phyloP scores from a whole-genome alignment of 1,140 invertebrate species.

The Arion vulgaris region DNA sequence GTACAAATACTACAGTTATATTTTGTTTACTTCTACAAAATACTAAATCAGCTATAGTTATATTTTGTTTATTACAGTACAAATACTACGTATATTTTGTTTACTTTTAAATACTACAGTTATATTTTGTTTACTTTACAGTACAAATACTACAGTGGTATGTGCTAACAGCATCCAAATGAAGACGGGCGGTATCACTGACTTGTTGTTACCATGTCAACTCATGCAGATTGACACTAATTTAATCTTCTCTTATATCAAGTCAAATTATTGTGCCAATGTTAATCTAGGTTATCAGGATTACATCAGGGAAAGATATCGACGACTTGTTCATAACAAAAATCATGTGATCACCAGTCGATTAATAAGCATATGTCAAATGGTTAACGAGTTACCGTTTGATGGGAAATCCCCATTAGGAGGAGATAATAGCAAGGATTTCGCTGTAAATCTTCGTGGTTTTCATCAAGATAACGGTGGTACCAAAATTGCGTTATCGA shows the following conservation, averaged over 20 bases:
- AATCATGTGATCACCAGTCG: neutral
- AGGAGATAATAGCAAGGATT: neutral
- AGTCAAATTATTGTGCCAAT: neutral
- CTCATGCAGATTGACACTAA: neutral
- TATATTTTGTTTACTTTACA: neutral
- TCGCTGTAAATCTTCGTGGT: neutral
- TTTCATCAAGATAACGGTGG: neutral
- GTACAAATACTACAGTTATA: neutral
- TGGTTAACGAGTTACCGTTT: neutral
- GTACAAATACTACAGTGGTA: neutral
- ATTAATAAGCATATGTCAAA: neutral
- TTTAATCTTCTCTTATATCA: neutral
- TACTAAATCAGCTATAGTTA: too few species aligned
- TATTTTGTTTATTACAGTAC: too few species aligned
- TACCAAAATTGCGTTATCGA: neutral
- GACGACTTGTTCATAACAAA: neutral
- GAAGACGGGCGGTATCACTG: neutral
- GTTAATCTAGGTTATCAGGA: neutral
- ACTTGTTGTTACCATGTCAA: neutral
- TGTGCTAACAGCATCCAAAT: neutral
- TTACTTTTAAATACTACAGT: too few species aligned
- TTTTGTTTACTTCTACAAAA: too few species aligned
- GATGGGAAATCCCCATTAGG: neutral
- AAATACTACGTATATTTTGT: too few species aligned
- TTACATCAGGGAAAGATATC: neutral